Base-by-base conservation (phyloP, 2,888 invertebrate genomes). In the Platycnemis pennipes region DNA sequence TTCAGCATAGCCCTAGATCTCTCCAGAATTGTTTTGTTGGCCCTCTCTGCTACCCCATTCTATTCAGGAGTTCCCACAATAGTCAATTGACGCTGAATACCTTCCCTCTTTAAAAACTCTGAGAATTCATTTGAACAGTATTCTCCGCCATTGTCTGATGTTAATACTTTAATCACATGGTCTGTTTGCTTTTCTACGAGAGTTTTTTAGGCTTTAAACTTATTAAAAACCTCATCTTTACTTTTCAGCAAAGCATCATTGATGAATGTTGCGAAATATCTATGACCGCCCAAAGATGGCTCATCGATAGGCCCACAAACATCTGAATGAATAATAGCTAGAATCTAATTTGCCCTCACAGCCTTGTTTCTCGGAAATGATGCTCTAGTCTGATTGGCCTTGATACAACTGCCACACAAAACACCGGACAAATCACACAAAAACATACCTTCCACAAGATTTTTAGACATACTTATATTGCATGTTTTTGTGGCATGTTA, bases 121-220 rank as follows among this genome's bases (percentile, higher is more conserved):
- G 95, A 94, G 7, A 95, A 44, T 37, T 95, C 86, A 45, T 94
- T 95, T 86, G 89, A 94, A 45, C 85, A 94, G 91, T 94, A 95
- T 89, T 95, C 95, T 42, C n/a, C n/a, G n/a, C n/a, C 95, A 94
- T 95, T 95, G 94, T 95, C 95, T 56, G 95, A 94, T 42, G 95
- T 88, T 94, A 95, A 56, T 95, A 95, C 95, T 42, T 94, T 94
- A 11, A 94, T 94, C 94, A 94, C 95, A n/a, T 91, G 26, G 94
- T 95, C 95, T 11, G 88, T 94, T 44, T 94, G 85, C n/a, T 95
- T 94, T 95, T 95, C 95, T 45, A 63, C 94, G 94, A 95, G 95
- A 88, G 88, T 85, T 22, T 95, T 94, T 94, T 94, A 95, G 44
- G 95, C 77, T 95, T 95, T 95, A 3, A 95, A 42, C 86, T 94